Conservation (phyloP, 30 jellyfish, hydroid and myxozoan species). For the Nemopilema nomurai region DNA sequence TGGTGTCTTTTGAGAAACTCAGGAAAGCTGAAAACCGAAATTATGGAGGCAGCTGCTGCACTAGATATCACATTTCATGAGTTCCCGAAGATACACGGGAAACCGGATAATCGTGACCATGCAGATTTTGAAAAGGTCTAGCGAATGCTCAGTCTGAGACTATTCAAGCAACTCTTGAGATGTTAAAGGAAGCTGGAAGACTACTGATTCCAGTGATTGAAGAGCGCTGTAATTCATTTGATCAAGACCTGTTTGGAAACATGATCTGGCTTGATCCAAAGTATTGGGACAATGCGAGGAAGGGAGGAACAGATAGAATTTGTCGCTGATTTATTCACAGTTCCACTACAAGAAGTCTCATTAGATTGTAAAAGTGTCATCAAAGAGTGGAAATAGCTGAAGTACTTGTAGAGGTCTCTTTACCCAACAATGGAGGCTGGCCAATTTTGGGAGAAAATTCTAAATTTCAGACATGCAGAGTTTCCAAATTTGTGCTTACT, state of each 20-base stretch:
- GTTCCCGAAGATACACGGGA: slow-evolving; percentile 12
- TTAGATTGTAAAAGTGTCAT: background rate
- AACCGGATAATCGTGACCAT: slow-evolving; percentile 6
- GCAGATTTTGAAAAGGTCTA: slow-evolving; percentile 7
- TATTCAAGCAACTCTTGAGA: slow-evolving; percentile 1
- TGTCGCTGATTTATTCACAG: background rate
- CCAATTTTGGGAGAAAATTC: slow-evolving; percentile 54
- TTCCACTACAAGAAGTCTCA: slow-evolving; percentile 14
- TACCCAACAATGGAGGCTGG: slow-evolving; percentile 33
- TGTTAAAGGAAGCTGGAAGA: slow-evolving; percentile 11
- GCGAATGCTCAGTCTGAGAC: slow-evolving; percentile 14
- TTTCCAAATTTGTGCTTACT: slow-evolving; percentile 37
- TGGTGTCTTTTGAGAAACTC: slow-evolving; percentile 1
- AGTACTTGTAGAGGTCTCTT: background rate
- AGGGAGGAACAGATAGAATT: background rate
- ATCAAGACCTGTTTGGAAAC: slow-evolving; percentile 7
- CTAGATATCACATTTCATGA: slow-evolving; percentile 5
- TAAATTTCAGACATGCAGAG: slow-evolving; percentile 17
- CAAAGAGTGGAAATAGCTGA: slow-evolving; percentile 30
- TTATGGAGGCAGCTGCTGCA: slow-evolving; percentile 20
- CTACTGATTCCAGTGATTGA: slow-evolving; percentile 7
- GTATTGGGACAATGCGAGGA: slow-evolving; percentile 8
- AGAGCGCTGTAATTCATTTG: slow-evolving; percentile 10
- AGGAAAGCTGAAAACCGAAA: slow-evolving; percentile 10
- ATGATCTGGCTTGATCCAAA: slow-evolving; percentile 16